Base-by-base conservation (phyloP, 2,113 vertebrate species). In the Sporophila hypoxantha region DNA sequence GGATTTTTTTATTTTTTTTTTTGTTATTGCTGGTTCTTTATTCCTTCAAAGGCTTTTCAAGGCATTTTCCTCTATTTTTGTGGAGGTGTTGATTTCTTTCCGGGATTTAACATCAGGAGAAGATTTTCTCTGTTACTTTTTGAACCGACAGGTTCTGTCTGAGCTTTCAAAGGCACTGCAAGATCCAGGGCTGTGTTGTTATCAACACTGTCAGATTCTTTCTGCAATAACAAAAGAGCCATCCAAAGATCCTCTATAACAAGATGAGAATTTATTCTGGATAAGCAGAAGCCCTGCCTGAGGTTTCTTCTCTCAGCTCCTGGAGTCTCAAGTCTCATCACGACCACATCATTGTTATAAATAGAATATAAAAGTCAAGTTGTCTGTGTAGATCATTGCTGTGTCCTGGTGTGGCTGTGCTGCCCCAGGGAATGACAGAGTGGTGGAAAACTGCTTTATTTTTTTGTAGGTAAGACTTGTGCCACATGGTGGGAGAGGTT, bases 11-110 rank as follows among this genome's bases (percentile, higher is more conserved):
- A 34, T 34, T 19, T 52, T 30, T 36, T 37, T 30, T 74, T 32
- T 85, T 59, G 39, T 90, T 79, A 15, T 30, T 86, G 76, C 75
- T 46, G 34, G 46, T 55, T 80, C 79, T 93, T 93, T 94, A 76
- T 85, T 87, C 85, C 74, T 93, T 95, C 93, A 93, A 94, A 96
- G 86, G 65, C 74, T 91, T 93, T 91, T 87, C 52, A 53, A 90
- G 62, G 15, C 46, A 17, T 78, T 87, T 91, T 44, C 74, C 76
- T 91, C 66, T 87, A 3, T 76, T 86, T 92, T 84, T 73, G 37
- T 70, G 76, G 67, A 60, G 75, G 79, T 25, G 10, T 92, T 69
- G 80, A 78, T 89, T 94, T 92, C 88, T 86, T 88, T 53, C 87
- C 1, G 5, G 79, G 70, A 82, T 81, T 91, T 95, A 41, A 87